Percentiles rank a stretch among this genome's conserved stretches.
These are phyloP conservation scores for chimpanzee (Pan troglodytes) DNA, from an alignment of 2,113 vertebrate genomes.

Conservation along the genomic window DNA sequence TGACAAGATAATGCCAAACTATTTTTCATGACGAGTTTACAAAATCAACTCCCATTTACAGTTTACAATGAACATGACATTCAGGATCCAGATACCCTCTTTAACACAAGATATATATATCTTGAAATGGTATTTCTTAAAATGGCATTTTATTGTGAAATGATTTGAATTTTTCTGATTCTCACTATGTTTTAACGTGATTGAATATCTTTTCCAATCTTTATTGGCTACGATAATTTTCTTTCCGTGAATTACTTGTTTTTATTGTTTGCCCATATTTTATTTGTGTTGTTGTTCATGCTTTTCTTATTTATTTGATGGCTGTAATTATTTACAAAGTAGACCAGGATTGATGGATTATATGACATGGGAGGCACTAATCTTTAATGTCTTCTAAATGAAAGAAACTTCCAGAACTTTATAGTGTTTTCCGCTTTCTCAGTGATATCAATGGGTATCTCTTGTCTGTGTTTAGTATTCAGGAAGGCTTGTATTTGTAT, in stretches of 20 bases:
- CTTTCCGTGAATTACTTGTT: not conserved
- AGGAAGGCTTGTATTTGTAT: not conserved
- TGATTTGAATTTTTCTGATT: not conserved
- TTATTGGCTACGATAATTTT: not conserved
- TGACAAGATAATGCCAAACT: slow-evolving; percentile 65
- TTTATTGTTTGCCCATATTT: slow-evolving; percentile 2
- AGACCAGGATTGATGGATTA: not conserved
- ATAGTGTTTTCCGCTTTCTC: not conserved
- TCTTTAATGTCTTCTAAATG: not conserved
- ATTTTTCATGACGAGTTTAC: slow-evolving; percentile 64
- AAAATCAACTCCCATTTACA: slow-evolving; percentile 54
- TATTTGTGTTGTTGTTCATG: not conserved
- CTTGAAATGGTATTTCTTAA: not conserved
- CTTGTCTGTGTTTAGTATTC: not conserved
- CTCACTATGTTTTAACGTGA: not conserved
- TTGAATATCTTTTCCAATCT: slow-evolving; percentile 27
- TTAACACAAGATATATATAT: not conserved
- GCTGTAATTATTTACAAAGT: not conserved
- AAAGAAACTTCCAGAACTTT: not conserved
- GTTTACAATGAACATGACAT: slow-evolving; percentile 43
- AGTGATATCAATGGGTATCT: not conserved
- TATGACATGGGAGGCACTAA: not conserved
- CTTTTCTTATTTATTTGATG: not conserved
- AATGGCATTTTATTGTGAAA: not conserved
- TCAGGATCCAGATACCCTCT: not conserved